Percentiles rank a stretch among this genome's conserved stretches.
These are phyloP conservation scores for Agrochola lychnidis DNA, from an alignment of 2,888 invertebrate species.

Conservation along the genomic window DNA sequence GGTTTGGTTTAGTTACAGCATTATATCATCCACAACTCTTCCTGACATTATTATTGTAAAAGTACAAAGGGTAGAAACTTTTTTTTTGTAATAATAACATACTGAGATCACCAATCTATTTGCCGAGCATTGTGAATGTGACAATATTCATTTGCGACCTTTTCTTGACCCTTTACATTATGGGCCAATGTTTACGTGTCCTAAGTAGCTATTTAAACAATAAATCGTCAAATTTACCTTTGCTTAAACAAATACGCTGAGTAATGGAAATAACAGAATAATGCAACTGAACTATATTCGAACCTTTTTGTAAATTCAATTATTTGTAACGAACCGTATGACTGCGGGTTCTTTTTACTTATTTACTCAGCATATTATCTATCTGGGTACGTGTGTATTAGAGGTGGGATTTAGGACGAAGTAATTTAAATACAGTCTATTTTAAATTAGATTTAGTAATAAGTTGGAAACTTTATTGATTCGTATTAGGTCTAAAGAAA, in stretches of 20 bases:
- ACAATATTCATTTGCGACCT: conserved; percentile 8
- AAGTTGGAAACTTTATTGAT: not conserved
- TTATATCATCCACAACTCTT: not conserved
- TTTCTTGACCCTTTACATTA: not conserved
- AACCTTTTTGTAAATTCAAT: conserved; percentile 18
- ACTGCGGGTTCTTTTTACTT: not conserved
- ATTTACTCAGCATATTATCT: not conserved
- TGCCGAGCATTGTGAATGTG: not conserved
- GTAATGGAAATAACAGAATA: conserved; percentile 15
- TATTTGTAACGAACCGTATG: not conserved
- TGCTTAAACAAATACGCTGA: conserved; percentile 23
- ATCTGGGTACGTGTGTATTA: not conserved
- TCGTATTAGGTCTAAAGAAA: no score
- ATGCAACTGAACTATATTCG: not conserved
- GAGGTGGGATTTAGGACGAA: not conserved
- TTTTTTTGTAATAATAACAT: not conserved
- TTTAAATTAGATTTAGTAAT: not conserved
- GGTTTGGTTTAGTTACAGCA: not conserved
- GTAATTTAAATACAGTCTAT: not conserved
- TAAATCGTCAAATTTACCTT: conserved; percentile 26
- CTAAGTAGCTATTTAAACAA: conserved; percentile 7
- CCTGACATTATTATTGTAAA: not conserved
- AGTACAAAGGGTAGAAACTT: not conserved
- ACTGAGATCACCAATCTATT: conserved; percentile 3
- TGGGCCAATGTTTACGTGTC: conserved; percentile 1